phyloP scores from a whole-genome alignment of 1,140 invertebrate species.

The Chelonus insularis region DNA sequence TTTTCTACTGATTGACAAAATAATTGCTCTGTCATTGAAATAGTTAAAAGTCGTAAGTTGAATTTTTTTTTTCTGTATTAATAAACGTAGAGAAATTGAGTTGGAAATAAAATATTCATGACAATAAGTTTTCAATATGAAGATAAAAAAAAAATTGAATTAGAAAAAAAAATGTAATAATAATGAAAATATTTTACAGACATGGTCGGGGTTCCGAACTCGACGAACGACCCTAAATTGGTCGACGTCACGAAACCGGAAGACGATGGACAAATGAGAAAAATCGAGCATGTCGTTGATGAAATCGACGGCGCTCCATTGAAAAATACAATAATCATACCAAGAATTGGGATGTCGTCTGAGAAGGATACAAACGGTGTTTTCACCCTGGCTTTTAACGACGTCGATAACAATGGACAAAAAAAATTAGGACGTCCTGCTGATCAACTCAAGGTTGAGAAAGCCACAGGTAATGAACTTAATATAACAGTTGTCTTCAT shows the following conservation, averaged over 20 bases:
- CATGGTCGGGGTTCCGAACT: slow-evolving; percentile 53
- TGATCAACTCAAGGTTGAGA: slow-evolving; percentile 24
- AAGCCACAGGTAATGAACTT: slow-evolving; percentile 18
- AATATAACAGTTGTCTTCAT: too few species aligned
- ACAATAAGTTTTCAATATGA: neutral
- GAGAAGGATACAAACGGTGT: slow-evolving; percentile 14
- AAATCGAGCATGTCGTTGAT: neutral
- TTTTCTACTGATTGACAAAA: too few species aligned
- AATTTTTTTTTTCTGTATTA: too few species aligned
- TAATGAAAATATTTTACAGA: slow-evolving; percentile 33
- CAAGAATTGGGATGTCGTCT: slow-evolving; percentile 16
- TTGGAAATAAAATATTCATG: too few species aligned
- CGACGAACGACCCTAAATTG: slow-evolving; percentile 43
- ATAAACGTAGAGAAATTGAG: too few species aligned
- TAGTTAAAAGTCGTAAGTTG: too few species aligned
- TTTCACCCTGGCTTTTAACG: slow-evolving; percentile 24
- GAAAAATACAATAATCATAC: slow-evolving; percentile 27
- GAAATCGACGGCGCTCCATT: slow-evolving; percentile 13
- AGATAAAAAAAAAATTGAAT: neutral
- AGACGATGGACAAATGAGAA: slow-evolving; percentile 24
- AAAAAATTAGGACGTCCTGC: slow-evolving; percentile 10
- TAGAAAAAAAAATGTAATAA: neutral
- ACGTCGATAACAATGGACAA: slow-evolving; percentile 24
- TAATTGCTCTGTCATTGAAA: too few species aligned
- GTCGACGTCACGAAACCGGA: slow-evolving; percentile 36